Evolutionary conservation across 2,888 invertebrate genomes (phyloP), one percentile per base, ranked within the genome.

Genomic region (Ganaspis brasiliensis): DNA sequence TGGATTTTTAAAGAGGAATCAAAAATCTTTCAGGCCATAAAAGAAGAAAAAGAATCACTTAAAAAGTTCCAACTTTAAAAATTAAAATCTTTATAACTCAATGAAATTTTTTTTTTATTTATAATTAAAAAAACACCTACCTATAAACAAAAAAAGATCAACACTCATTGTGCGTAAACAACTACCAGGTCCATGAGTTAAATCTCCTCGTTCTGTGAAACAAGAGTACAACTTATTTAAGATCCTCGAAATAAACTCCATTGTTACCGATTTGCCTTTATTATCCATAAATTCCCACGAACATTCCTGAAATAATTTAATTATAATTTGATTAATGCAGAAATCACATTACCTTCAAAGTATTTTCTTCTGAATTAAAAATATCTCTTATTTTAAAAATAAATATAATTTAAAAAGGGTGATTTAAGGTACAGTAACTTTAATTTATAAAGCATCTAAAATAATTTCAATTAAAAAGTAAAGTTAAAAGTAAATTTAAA

Each of bases 261-360:
- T 24, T 6, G 82, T 85, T 37, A 90, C 40, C 80, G 78, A 78
- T 74, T 79, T 45, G 52, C 88, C 87, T 26, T 79, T 79, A 14
- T 85, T 85, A 31, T 91, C 90, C 31, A 91, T 72, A 26, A 91
- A 80, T 45, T 88, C 82, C 87, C 89, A 89, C 75, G 90, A 87
- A 2, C 83, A 72, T 67, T 81, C 84, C 90, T 89, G 61, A 4
- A 78, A 79, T 59, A 61, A 21, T 45, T 52, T 31, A 14, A n/a
- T n/a, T n/a, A n/a, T n/a, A n/a, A n/a, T n/a, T n/a, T n/a, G n/a
- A n/a, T n/a, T n/a, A n/a, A n/a, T n/a, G n/a, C n/a, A n/a, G n/a
- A n/a, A n/a, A n/a, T n/a, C n/a, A n/a, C n/a, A n/a, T n/a, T n/a
- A n/a, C n/a, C n/a, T n/a, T n/a, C n/a, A n/a, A n/a, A n/a, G n/a